phyloP scores from a whole-genome alignment of 2,888 invertebrate species.

The Eupeodes latifasciatus region DNA sequence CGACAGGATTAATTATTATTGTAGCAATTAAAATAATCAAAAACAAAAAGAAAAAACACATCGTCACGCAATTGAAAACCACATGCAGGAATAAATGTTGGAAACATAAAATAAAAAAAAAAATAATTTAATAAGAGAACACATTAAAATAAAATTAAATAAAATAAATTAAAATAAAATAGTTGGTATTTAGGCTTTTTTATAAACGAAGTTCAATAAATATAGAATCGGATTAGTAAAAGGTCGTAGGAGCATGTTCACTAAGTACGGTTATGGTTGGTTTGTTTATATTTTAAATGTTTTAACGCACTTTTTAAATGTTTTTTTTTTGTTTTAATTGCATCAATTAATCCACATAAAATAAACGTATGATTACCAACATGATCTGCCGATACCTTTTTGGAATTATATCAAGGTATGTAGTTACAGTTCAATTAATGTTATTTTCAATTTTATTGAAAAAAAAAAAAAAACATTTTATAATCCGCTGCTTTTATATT shows the following conservation, averaged over 20 bases:
- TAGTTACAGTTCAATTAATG: neutral
- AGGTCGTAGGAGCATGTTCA: conserved; percentile 41
- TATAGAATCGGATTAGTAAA: neutral
- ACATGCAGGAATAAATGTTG: conserved; percentile 62
- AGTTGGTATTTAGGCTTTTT: neutral
- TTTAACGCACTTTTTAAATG: neutral
- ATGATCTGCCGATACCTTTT: neutral
- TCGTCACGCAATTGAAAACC: conserved; percentile 56
- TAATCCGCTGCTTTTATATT: neutral
- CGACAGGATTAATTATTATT: conserved; percentile 51
- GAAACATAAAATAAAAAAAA: conserved; percentile 52
- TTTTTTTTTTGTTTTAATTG: neutral
- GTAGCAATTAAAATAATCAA: conserved; percentile 64
- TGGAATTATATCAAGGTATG: neutral
- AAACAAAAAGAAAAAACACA: conserved; percentile 79
- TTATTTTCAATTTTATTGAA: neutral
- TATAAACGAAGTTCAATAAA: conserved; percentile 13
- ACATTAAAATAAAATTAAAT: conserved; percentile 54
- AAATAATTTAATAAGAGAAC: conserved; percentile 25
- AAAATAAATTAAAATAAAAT: conserved; percentile 18
- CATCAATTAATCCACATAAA: neutral
- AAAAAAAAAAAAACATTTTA: neutral
- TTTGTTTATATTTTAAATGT: conserved; percentile 11
- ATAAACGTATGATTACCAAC: neutral
- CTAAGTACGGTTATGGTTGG: neutral